Percentiles rank a stretch among this genome's conserved stretches.
Conservation (phyloP, 2,797 vertebrate species). For the Galaxias olidus region DNA sequence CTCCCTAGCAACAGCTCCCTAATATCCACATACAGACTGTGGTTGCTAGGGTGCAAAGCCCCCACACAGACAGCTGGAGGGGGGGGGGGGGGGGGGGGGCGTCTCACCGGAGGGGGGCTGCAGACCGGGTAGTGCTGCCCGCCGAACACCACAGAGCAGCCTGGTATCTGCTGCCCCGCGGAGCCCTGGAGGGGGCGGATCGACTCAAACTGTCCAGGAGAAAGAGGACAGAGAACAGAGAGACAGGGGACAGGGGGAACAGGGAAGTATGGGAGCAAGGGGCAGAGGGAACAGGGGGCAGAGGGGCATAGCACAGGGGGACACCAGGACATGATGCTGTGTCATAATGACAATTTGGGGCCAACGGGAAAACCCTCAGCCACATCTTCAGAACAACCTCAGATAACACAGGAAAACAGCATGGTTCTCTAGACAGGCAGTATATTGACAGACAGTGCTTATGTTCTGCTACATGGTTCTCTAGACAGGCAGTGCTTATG, state of each 20-base stretch:
- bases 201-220: conserved; percentile 50
- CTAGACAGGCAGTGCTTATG: too few species aligned
- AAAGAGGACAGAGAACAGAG: conserved; percentile 18
- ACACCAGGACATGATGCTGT: too few species aligned
- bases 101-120: conserved; percentile 78
- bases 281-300: background rate
- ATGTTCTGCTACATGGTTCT: too few species aligned
- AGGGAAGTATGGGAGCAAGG: too few species aligned
- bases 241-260: too few species aligned
- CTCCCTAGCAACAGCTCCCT: too few species aligned
- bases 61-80: background rate
- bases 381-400: too few species aligned
- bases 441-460: too few species aligned
- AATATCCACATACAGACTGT: background rate
- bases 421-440: too few species aligned
- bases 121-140: conserved; percentile 88
- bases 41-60: background rate
- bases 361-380: too few species aligned
- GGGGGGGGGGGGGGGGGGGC: conserved; percentile 38
- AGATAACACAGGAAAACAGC: too few species aligned
- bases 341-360: too few species aligned
- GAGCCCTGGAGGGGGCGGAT: conserved; percentile 76
- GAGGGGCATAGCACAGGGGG: conserved; percentile 23
- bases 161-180: conserved; percentile 85
- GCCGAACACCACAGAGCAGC: conserved; percentile 93